Evolutionary conservation across 1,140 invertebrate species (phyloP).

Genomic region (Charaxes varanes): DNA sequence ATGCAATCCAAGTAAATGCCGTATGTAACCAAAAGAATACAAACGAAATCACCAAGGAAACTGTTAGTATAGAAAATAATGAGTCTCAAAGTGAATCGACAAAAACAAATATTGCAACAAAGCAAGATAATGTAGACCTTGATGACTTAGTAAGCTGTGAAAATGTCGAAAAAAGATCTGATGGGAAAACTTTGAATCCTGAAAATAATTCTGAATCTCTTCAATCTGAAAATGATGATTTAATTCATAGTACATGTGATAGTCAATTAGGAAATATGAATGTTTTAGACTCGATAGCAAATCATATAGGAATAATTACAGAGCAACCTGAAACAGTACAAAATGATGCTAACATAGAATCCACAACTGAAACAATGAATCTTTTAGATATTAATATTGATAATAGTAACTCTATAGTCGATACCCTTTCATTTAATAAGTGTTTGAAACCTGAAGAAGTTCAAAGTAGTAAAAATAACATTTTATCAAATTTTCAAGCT

Average conservation of each 20-base stretch:
- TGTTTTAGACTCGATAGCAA: neutral
- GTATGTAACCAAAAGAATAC: too few relatives aligned
- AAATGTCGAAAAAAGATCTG: neutral
- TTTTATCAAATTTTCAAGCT: constrained; percentile 9
- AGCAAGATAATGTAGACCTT: neutral
- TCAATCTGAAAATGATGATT: constrained; percentile 2
- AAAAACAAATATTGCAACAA: too few relatives aligned
- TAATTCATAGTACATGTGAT: constrained; percentile 9
- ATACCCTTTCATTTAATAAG: neutral
- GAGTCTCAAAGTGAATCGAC: too few relatives aligned
- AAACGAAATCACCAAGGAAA: too few relatives aligned
- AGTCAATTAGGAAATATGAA: constrained; percentile 9
- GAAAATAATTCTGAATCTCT: constrained; percentile 4
- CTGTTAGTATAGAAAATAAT: too few relatives aligned
- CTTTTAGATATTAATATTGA: constrained; percentile 9
- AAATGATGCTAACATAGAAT: constrained; percentile 16
- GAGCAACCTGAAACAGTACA: constrained; percentile 33
- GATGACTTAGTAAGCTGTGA: neutral
- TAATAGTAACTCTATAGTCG: neutral
- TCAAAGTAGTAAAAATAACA: constrained; percentile 35
- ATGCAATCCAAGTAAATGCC: too few relatives aligned
- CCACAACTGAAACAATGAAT: constrained; percentile 1
- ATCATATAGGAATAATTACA: constrained; percentile 4
- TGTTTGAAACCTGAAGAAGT: constrained; percentile 32
- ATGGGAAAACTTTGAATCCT: neutral